A percentile compares a stretch with the other conserved stretches of the same genome.
These are phyloP conservation scores for Drosophila nannoptera DNA, from an alignment of 1,140 invertebrate species.

Conservation along the genomic window DNA sequence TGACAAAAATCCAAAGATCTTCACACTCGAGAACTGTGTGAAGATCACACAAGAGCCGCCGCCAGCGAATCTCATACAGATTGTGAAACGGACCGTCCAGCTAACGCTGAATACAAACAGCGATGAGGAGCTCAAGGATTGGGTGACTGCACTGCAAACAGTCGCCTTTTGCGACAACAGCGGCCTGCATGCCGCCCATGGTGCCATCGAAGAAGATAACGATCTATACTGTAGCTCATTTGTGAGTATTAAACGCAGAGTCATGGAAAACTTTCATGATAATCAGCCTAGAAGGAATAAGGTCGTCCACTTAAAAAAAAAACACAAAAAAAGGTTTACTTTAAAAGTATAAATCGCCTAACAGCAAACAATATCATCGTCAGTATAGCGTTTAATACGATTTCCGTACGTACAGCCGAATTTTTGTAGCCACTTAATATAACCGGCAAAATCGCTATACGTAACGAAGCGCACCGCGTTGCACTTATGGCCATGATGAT, in stretches of 20 bases:
- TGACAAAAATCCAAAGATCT: conserved; percentile 85
- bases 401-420: neutral
- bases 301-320: too few species aligned
- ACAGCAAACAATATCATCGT: conserved; percentile 12
- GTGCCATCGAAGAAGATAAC: conserved; percentile 89
- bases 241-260: conserved; percentile 45
- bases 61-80: conserved; percentile 82
- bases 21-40: conserved; percentile 90
- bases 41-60: conserved; percentile 87
- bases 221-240: conserved; percentile 89
- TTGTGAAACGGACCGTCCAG: conserved; percentile 86
- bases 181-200: conserved; percentile 40
- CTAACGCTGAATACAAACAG: conserved; percentile 86
- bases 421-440: neutral
- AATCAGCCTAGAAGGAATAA: too few species aligned
- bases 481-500: conserved; percentile 10
- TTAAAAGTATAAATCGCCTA: neutral
- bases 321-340: neutral
- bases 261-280: too few species aligned
- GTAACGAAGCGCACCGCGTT: neutral
- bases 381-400: neutral
- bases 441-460: conserved; percentile 1
- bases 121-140: conserved; percentile 86
- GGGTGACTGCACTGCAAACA: conserved; percentile 87
- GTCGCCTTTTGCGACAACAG: conserved; percentile 88